Base-by-base conservation (phyloP, 2,113 vertebrate species). In the Sander vitreus region DNA sequence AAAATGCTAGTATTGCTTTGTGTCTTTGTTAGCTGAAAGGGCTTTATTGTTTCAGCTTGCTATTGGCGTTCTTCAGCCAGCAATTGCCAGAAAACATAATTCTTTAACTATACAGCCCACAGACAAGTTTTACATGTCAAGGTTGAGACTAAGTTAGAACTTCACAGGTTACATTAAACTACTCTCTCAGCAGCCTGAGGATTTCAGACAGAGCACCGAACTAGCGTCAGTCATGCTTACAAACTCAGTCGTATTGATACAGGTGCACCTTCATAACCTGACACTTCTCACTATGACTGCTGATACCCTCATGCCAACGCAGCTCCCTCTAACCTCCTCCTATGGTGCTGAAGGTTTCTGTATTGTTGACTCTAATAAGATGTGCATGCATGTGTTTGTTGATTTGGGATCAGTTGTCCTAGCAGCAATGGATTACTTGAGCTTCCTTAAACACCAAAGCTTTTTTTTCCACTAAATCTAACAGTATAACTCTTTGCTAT, bases 331-430 rank as follows among this genome's bases (percentile, higher is more conserved):
- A 5, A 25, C 54, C 23, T 77, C 54, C 70, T 39, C 50, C 62
- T 27, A 15, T n/a, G 63, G 58, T 18, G 36, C 30, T 39, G 21
- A 30, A 15, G 59, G 25, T 48, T 71, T 39, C 5, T 16, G 23
- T 58, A 2, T 1, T 73, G 59, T 86, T 78, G 36, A 45, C 71
- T 75, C 50, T 79, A 74, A 83, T 71, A 78, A 83, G 65, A 65
- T 43, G 47, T 72, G 19, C 25, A 30, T 54, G 67, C n/a, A 10
- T 57, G 65, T 78, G 80, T 87, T 88, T 90, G 86, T 62, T 83
- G 70, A 83, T 14, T 66, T 73, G 51, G 81, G 78, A 81, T 91
- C 70, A 47, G 76, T 75, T 87, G 43, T 59, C 80, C 53, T 73
- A 75, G 72, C 54, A 78, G 58, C 85, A 62, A 19, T 13, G 48